These are phyloP conservation scores for Picus viridis DNA, from an alignment of 2,797 vertebrate genomes.

Conservation along the genomic window DNA sequence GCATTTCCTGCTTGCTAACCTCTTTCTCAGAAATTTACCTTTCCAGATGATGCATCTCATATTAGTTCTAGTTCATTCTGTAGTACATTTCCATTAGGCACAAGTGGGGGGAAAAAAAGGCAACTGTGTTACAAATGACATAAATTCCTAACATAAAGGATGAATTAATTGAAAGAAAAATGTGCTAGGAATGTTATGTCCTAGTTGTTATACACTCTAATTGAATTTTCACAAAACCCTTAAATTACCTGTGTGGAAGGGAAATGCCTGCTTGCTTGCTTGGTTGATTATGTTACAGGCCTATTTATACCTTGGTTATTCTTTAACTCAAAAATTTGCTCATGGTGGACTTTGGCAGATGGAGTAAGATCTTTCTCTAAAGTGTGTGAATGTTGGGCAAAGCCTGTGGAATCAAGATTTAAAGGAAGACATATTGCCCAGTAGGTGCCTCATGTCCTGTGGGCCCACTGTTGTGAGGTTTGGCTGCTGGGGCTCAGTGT, in stretches of 20 bases:
- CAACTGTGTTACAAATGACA: background rate
- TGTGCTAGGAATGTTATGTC: background rate
- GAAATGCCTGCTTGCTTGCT: background rate
- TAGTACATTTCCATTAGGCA: constrained; percentile 19
- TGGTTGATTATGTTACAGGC: constrained; percentile 5
- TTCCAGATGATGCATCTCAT: constrained; percentile 25
- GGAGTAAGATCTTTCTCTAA: rapidly evolving
- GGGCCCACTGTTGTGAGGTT: rapidly evolving
- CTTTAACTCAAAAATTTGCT: background rate
- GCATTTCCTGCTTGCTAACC: constrained; percentile 13
- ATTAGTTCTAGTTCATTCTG: constrained; percentile 16
- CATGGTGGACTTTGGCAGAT: background rate
- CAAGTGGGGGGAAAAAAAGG: background rate
- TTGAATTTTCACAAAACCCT: constrained; percentile 23
- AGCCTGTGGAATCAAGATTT: background rate
- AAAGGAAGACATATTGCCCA: rapidly evolving
- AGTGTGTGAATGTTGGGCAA: background rate
- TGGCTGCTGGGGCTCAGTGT: rapidly evolving
- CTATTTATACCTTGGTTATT: background rate
- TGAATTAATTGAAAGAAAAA: constrained; percentile 33
- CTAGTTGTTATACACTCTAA: background rate
- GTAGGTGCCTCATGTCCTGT: background rate
- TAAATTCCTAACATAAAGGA: background rate
- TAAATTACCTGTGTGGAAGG: background rate
- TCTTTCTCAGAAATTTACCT: constrained; percentile 39